Evolutionary conservation across 2,888 invertebrate genomes (phyloP), one percentile per base, ranked within the genome.

Genomic region (Oligia fasciuncula): DNA sequence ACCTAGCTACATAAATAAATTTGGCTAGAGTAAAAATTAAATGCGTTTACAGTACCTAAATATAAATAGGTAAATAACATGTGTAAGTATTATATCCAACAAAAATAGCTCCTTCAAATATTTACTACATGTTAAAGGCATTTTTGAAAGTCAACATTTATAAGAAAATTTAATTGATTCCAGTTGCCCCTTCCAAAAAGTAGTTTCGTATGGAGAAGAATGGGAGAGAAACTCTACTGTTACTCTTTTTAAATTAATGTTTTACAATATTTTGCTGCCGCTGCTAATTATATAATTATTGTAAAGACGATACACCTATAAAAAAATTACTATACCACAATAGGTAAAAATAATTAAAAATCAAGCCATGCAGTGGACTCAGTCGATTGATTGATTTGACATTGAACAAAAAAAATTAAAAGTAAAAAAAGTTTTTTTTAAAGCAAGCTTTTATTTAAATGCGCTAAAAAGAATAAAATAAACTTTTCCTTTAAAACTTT

Each of bases 391-490:
- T 19, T 62, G 8, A 14, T 51, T 49, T 76, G 57, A 76, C 57
- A 76, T 65, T 83, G 57, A 69, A 67, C 43, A 14, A 54, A 43
- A 69, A 19, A 57, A 49, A 29, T 29, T 29, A 29, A 29, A 29
- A 29, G 29, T 29, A 29, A 29, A 29, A 29, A 29, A 29, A 0
- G 1, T 0, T 29, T 29, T 29, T 29, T 29, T 29, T 1, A 29
- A 29, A 29, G 29, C 29, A 29, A 29, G 29, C 29, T 29, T 29
- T 29, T 29, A 29, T 29, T 29, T 29, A 29, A 29, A 29, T 29
- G 29, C 29, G 29, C 29, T 29, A 29, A 29, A 29, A 29, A 29
- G 29, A 29, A 29, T 29, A 29, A 29, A 29, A 29, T 29, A 29
- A 29, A 29, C 29, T 29, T 29, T 29, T 29, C 29, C 29, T 29